Evolutionary conservation across 2,797 vertebrate genomes (phyloP).

Genomic region (Enoplosus armatus): DNA sequence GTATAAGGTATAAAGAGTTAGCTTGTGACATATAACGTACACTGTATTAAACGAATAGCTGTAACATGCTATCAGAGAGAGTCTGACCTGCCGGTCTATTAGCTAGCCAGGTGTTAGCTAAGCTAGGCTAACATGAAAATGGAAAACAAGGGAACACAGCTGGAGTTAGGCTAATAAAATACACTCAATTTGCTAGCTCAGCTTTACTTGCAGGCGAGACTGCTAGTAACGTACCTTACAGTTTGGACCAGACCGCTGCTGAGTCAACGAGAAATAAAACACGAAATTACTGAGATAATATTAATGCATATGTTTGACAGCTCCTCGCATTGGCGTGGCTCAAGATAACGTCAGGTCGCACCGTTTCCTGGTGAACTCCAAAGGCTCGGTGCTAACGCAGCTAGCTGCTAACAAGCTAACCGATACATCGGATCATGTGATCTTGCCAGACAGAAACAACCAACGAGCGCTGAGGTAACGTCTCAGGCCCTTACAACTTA

Average conservation of each 20-base stretch:
- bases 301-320: conserved; percentile 37
- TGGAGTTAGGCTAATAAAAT: conserved; percentile 25
- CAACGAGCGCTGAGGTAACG: conserved; percentile 10
- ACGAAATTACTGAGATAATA: not conserved
- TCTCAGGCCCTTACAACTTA: not conserved
- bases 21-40: not conserved
- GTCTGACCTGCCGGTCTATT: not conserved
- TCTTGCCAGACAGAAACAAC: conserved; percentile 24
- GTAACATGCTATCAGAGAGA: not conserved
- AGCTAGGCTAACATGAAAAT: conserved; percentile 35
- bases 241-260: not conserved
- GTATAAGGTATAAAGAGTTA: not conserved
- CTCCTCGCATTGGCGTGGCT: conserved; percentile 17
- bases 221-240: conserved; percentile 42
- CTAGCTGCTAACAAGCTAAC: conserved; percentile 67
- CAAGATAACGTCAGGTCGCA: conserved; percentile 16
- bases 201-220: not conserved
- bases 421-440: conserved; percentile 70
- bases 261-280: not conserved
- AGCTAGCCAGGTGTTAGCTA: conserved; percentile 16
- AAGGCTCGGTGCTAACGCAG: conserved; percentile 36
- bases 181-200: conserved; percentile 9
- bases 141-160: conserved; percentile 48
- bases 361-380: conserved; percentile 66
- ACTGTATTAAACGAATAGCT: not conserved